Evolutionary conservation across 2,113 vertebrate species (phyloP).

Genomic region (Mobula birostris): DNA sequence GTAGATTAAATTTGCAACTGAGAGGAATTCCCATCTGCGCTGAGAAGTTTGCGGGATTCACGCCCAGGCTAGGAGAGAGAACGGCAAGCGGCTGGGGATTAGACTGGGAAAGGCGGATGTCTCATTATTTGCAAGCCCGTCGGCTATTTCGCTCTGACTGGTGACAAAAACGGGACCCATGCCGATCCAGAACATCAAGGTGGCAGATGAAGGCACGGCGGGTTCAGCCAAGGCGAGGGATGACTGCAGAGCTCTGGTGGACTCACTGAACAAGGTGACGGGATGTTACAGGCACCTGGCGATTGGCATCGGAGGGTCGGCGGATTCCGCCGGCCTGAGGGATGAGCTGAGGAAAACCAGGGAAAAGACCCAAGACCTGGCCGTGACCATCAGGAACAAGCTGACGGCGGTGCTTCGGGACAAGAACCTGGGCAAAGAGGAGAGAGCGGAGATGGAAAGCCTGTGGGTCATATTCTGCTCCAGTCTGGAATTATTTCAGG

Average conservation of each 20-base stretch:
- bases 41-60: neutral
- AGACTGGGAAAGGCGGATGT: neutral
- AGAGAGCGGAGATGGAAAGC: slow-evolving; percentile 59
- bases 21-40: neutral
- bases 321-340: slow-evolving; percentile 56
- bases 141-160: too few relatives aligned
- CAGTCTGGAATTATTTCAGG: slow-evolving; percentile 62
- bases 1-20: neutral
- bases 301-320: slow-evolving; percentile 59
- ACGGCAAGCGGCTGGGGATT: neutral
- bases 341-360: slow-evolving; percentile 58
- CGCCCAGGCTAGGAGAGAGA: neutral
- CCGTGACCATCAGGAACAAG: slow-evolving; percentile 47
- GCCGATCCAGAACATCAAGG: slow-evolving; percentile 41
- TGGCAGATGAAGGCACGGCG: slow-evolving; percentile 38
- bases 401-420: slow-evolving; percentile 60
- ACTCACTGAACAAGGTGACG: slow-evolving; percentile 55
- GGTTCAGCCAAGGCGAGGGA: slow-evolving; percentile 38
- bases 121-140: neutral
- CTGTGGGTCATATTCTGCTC: slow-evolving; percentile 70
- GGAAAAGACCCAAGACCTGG: slow-evolving; percentile 57
- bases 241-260: slow-evolving; percentile 39
- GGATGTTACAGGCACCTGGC: slow-evolving; percentile 66
- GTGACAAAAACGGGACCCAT: neutral
- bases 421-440: slow-evolving; percentile 53